Percentiles rank a stretch among this genome's conserved stretches.
These are phyloP conservation scores for Volucella zonaria DNA, from an alignment of 2,888 invertebrate species.

Conservation along the genomic window DNA sequence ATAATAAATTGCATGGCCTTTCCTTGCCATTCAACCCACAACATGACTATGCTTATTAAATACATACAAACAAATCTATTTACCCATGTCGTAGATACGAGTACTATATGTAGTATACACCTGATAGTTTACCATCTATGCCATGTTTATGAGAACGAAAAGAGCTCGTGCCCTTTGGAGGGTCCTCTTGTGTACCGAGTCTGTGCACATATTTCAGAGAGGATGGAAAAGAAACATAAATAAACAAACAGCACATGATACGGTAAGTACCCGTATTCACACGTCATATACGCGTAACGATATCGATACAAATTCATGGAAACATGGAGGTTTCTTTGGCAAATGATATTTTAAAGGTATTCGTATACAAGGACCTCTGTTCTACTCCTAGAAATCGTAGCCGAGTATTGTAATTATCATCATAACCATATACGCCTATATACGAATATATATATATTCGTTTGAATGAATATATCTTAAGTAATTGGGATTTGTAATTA, in stretches of 20 bases:
- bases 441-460: no score
- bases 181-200: neutral
- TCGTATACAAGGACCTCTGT: neutral
- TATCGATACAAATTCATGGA: neutral
- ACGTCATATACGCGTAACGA: no score
- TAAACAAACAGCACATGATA: constrained; percentile 1
- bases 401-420: neutral
- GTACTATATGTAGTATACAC: neutral
- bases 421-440: neutral
- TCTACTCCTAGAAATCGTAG: no score
- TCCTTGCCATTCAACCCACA: constrained; percentile 20
- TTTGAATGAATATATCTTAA: no score
- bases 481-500: constrained; percentile 44
- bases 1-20: constrained; percentile 25
- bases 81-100: neutral
- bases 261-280: no score
- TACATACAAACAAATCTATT: constrained; percentile 24
- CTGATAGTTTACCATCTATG: neutral
- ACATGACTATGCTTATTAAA: constrained; percentile 49
- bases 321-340: constrained; percentile 9
- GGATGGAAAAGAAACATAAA: neutral
- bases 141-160: no score
- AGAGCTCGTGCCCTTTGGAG: neutral
- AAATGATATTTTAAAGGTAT: constrained; percentile 7
- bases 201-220: neutral